phyloP scores from a whole-genome alignment of 2,888 invertebrate genomes.

The Sinhomidia bicolor region DNA sequence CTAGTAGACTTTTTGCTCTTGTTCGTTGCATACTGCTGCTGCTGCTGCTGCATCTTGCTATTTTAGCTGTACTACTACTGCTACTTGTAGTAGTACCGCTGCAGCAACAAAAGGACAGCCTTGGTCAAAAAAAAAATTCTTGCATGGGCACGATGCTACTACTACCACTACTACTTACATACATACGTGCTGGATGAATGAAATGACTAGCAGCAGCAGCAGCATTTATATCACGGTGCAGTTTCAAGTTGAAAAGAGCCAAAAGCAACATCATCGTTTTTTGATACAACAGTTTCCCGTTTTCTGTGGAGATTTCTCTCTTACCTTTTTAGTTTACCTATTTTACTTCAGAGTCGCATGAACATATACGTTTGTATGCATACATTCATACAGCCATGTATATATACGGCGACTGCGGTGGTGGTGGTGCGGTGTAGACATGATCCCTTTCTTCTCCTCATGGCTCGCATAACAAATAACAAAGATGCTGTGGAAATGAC shows the following conservation, averaged over 20 bases:
- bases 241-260: neutral
- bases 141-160: neutral
- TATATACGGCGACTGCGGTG: neutral
- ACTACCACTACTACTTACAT: neutral
- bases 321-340: neutral
- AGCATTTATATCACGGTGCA: neutral
- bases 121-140: constrained; percentile 15
- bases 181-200: neutral
- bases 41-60: neutral
- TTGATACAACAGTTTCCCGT: constrained; percentile 12
- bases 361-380: neutral
- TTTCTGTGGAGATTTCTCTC: neutral
- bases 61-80: neutral
- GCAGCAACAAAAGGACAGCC: neutral
- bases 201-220: constrained; percentile 10
- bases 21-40: neutral
- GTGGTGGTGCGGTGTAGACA: neutral
- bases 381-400: neutral
- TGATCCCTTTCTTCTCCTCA: neutral
- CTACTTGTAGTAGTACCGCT: neutral
- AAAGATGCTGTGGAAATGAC: constrained; percentile 47
- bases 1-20: neutral
- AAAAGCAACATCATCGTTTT: neutral
- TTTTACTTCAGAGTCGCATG: neutral
- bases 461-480: constrained; percentile 45